Evolutionary conservation across 2,888 invertebrate species (phyloP).

Genomic region (Troides aeacus): DNA sequence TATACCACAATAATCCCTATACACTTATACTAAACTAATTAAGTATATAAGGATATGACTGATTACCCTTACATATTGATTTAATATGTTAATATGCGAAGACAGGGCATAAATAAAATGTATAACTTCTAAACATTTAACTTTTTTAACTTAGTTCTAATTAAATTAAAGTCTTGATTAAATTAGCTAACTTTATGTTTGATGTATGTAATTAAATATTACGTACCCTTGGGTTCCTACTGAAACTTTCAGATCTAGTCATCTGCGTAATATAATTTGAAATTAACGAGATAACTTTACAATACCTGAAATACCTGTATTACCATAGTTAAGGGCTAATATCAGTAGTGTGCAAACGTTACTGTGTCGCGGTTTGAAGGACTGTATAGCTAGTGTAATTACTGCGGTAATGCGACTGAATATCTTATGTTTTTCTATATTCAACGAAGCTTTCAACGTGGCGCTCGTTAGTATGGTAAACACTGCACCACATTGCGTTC

Average conservation of each 20-base stretch:
- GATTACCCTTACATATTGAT: no score
- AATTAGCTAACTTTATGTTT: no score
- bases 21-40: no score
- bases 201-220: not conserved
- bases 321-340: not conserved
- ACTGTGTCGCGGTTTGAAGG: no score
- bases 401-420: no score
- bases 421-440: not conserved
- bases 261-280: not conserved
- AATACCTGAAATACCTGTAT: not conserved
- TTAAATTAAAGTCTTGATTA: no score
- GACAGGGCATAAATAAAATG: not conserved
- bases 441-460: not conserved
- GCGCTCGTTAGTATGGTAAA: no score
- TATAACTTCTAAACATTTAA: not conserved
- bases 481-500: no score
- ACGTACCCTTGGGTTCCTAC: not conserved
- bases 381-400: no score
- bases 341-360: not conserved
- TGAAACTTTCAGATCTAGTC: slow-evolving; percentile 1
- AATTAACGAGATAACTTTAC: not conserved
- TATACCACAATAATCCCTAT: no score
- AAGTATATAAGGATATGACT: no score
- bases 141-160: not conserved
- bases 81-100: no score